phyloP scores from a whole-genome alignment of 2,888 invertebrate species.

The Ditula angustiorana region DNA sequence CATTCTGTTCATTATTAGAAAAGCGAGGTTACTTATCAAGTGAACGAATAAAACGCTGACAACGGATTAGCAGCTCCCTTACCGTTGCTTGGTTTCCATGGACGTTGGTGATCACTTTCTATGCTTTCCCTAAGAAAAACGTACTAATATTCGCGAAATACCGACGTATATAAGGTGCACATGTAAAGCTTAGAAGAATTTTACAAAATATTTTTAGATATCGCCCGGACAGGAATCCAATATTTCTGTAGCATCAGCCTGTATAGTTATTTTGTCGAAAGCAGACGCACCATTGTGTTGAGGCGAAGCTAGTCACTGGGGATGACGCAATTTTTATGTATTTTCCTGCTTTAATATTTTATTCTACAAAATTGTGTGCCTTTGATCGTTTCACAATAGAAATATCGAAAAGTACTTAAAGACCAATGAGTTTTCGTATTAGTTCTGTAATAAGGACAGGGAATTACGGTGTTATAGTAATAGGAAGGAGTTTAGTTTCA shows the following conservation, averaged over 20 bases:
- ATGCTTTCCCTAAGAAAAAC: no score
- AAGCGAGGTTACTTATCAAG: no score
- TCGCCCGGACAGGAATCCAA: not conserved
- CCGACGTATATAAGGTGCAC: not conserved
- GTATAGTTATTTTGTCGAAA: slow-evolving; percentile 22
- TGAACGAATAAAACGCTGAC: no score
- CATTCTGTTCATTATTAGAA: no score
- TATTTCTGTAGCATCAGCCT: not conserved
- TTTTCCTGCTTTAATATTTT: slow-evolving; percentile 21
- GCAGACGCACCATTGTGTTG: slow-evolving; percentile 15
- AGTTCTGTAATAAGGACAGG: not conserved
- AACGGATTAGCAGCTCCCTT: no score
- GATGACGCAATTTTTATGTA: slow-evolving; percentile 2
- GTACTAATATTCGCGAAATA: no score
- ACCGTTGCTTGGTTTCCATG: no score
- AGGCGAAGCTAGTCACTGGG: slow-evolving; percentile 2
- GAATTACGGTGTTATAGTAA: no score
- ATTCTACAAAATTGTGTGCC: slow-evolving; percentile 6
- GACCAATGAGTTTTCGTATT: slow-evolving; percentile 7
- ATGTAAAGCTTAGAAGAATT: not conserved
- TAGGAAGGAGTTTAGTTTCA: no score
- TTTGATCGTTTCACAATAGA: slow-evolving; percentile 14
- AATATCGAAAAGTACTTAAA: not conserved
- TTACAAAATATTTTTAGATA: not conserved
- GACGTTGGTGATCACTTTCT: no score